These are phyloP conservation scores for Solenodon paradoxus DNA, from an alignment of 2,113 vertebrate species.

Conservation along the genomic window DNA sequence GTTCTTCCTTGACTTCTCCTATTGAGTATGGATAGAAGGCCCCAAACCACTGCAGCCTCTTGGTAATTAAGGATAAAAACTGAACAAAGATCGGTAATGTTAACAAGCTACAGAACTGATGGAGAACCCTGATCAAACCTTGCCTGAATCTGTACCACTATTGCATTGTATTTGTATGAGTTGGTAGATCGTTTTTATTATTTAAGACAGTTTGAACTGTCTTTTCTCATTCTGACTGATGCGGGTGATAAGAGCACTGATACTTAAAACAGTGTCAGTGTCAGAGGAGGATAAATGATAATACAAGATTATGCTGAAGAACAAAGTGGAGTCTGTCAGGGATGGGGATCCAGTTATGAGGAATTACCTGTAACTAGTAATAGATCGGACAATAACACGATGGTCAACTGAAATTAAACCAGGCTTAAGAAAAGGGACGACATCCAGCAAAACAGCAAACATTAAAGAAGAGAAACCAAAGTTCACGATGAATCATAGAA, in stretches of 20 bases:
- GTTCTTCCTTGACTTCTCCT: neutral
- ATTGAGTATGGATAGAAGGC: neutral
- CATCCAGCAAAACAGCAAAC: neutral
- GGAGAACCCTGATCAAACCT: neutral
- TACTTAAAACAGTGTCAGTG: neutral
- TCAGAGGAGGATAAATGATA: neutral
- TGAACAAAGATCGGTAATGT: neutral
- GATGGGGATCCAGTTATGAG: no score
- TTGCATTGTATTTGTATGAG: neutral
- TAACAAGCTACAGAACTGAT: neutral
- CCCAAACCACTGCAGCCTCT: neutral
- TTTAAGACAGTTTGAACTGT: neutral
- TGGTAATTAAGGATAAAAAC: neutral
- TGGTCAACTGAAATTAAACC: neutral
- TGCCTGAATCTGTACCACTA: neutral
- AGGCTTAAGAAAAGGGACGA: neutral
- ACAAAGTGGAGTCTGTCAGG: neutral
- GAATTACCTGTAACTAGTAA: no score
- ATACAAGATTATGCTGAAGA: neutral
- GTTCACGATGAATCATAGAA: slow-evolving; percentile 44
- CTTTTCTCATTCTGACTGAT: neutral
- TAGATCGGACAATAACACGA: neutral
- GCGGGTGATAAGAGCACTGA: neutral
- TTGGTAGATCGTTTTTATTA: neutral
- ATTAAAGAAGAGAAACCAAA: neutral